These are phyloP conservation scores for Thaumatotibia leucotreta DNA, from an alignment of 1,140 invertebrate genomes.

Conservation along the genomic window DNA sequence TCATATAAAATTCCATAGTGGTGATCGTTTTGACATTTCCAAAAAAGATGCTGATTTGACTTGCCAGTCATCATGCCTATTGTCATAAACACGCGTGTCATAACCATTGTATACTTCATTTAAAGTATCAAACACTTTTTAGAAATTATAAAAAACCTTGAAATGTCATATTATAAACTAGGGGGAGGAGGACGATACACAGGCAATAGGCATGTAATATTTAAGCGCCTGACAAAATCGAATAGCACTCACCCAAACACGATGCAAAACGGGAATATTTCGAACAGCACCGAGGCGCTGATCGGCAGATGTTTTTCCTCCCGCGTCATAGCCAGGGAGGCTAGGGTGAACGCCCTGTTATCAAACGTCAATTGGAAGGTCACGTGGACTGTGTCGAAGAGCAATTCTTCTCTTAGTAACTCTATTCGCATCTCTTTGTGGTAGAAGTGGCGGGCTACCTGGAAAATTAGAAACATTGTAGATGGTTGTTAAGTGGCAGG, in stretches of 20 bases:
- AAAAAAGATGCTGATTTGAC: too few relatives aligned
- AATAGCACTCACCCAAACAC: slow-evolving; percentile 87
- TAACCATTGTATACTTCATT: too few relatives aligned
- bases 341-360: slow-evolving; percentile 90
- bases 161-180: too few relatives aligned
- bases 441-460: slow-evolving; percentile 94
- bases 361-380: slow-evolving; percentile 96
- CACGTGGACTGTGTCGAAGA: slow-evolving; percentile 94
- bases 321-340: slow-evolving; percentile 87
- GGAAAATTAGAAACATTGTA: slow-evolving; percentile 26
- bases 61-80: too few relatives aligned
- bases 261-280: slow-evolving; percentile 98
- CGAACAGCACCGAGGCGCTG: slow-evolving; percentile 92
- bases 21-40: too few relatives aligned
- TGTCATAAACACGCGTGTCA: too few relatives aligned
- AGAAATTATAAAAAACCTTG: too few relatives aligned
- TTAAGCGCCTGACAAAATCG: not conserved
- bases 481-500: not conserved
- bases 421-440: slow-evolving; percentile 95
- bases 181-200: too few relatives aligned
- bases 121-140: too few relatives aligned
- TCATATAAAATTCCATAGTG: too few relatives aligned
- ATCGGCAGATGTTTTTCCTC: slow-evolving; percentile 92
- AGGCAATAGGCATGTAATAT: too few relatives aligned
- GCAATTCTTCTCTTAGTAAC: slow-evolving; percentile 88